These are phyloP conservation scores for Drosophila funebris DNA, from an alignment of 1,140 invertebrate species.

Conservation along the genomic window DNA sequence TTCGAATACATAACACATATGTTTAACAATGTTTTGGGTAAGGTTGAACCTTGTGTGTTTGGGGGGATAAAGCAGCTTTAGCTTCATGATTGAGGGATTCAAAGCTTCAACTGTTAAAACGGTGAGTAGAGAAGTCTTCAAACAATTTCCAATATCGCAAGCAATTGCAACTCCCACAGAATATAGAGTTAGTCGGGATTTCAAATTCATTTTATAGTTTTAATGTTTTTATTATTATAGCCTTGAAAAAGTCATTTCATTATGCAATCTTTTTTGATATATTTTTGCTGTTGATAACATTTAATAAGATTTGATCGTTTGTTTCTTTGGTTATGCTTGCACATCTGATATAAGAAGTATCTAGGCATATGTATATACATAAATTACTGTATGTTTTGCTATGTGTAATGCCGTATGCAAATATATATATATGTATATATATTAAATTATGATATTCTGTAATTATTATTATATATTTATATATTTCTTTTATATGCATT, in stretches of 20 bases:
- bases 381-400: conserved; percentile 23
- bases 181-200: neutral
- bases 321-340: conserved; percentile 37
- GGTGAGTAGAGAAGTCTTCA: neutral
- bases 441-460: conserved; percentile 17
- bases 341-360: conserved; percentile 49
- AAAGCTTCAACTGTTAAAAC: neutral
- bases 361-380: conserved; percentile 29
- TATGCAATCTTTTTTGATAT: conserved; percentile 61
- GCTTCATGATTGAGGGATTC: neutral
- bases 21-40: too few relatives aligned
- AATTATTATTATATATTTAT: conserved; percentile 1
- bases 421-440: conserved; percentile 56
- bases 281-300: conserved; percentile 61
- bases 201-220: conserved; percentile 3
- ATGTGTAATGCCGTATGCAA: conserved; percentile 51
- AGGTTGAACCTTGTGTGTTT: too few relatives aligned
- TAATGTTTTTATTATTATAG: conserved; percentile 52
- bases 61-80: too few relatives aligned
- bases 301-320: conserved; percentile 61
- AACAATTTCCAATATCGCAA: too few relatives aligned
- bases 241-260: conserved; percentile 61
- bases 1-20: conserved; percentile 27
- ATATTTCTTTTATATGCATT: neutral
- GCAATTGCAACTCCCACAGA: neutral